These are phyloP conservation scores for Drosophila pseudoobscura DNA, from an alignment of 1,140 invertebrate species.

Conservation along the genomic window DNA sequence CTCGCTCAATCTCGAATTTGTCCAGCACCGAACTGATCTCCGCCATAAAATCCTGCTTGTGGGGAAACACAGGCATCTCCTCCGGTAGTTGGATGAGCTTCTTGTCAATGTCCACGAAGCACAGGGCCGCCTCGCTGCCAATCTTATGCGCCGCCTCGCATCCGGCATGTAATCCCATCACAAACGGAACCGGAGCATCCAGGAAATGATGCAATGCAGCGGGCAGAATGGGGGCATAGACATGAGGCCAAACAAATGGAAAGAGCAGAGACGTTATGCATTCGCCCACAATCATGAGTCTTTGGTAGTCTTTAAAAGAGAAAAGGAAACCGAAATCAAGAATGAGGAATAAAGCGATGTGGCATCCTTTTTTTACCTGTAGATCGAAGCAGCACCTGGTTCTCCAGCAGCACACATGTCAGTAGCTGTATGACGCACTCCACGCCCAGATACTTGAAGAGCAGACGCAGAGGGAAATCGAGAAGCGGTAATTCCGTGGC, in stretches of 20 bases:
- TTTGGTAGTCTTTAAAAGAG: constrained; percentile 91
- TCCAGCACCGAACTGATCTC: constrained; percentile 93
- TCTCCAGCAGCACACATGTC: constrained; percentile 97
- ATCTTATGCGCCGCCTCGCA: constrained; percentile 84
- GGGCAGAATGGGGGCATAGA: constrained; percentile 99
- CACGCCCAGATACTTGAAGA: constrained; percentile 94
- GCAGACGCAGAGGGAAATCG: constrained; percentile 95
- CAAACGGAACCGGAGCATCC: constrained; percentile 99
- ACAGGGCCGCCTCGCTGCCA: constrained; percentile 92
- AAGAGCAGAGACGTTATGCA: constrained; percentile 94
- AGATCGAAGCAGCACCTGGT: constrained; percentile 97
- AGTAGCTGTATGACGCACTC: constrained; percentile 97
- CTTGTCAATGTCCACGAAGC: constrained; percentile 98
- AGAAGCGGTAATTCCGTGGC: constrained; percentile 94
- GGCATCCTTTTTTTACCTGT: constrained; percentile 86
- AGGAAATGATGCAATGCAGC: constrained; percentile 97
- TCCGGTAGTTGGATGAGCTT: constrained; percentile 96
- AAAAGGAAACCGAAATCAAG: constrained; percentile 1
- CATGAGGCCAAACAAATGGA: constrained; percentile 99
- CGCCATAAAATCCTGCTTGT: constrained; percentile 92
- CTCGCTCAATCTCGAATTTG: constrained; percentile 85
- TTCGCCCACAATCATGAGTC: constrained; percentile 98
- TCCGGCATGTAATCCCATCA: constrained; percentile 94
- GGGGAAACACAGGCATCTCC: constrained; percentile 96
- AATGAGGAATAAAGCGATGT: not conserved